These are phyloP conservation scores for Balaeniceps rex DNA, from an alignment of 2,113 vertebrate species.

Conservation along the genomic window DNA sequence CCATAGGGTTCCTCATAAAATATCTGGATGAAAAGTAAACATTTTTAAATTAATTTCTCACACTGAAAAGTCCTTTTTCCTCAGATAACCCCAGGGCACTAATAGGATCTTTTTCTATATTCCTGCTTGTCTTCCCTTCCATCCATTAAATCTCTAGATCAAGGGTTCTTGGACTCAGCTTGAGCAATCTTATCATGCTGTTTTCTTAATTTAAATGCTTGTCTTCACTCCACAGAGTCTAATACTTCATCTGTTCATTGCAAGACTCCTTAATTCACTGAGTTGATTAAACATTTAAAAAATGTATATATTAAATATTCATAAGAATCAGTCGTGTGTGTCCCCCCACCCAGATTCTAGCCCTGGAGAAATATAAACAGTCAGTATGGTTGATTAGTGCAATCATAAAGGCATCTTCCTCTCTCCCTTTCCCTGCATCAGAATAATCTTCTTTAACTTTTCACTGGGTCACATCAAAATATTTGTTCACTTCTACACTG, in stretches of 20 bases:
- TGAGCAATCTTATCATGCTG: background rate
- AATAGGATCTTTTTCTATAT: slow-evolving; percentile 19
- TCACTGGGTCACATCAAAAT: background rate
- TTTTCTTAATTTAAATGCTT: slow-evolving; percentile 58
- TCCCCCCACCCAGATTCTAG: background rate
- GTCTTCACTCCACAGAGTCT: slow-evolving; percentile 6
- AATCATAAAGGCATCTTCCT: background rate
- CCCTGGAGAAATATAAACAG: background rate
- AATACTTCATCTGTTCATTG: slow-evolving; percentile 26
- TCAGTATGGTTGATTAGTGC: background rate
- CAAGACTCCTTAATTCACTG: slow-evolving; percentile 41
- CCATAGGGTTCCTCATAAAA: slow-evolving; percentile 12
- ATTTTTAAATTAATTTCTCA: slow-evolving; percentile 11
- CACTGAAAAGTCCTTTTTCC: background rate
- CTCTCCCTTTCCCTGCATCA: background rate
- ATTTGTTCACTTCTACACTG: background rate
- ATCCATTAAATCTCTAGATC: slow-evolving; percentile 45
- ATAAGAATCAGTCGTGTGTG: background rate
- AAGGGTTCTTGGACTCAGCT: slow-evolving; percentile 31
- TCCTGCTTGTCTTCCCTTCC: background rate
- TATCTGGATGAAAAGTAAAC: slow-evolving; percentile 12
- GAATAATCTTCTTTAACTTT: background rate
- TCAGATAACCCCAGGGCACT: slow-evolving; percentile 18
- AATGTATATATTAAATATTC: background rate
- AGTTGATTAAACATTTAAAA: slow-evolving; percentile 46